Evolutionary conservation across 2,888 invertebrate species (phyloP).

Genomic region (Mesochorus sp.): DNA sequence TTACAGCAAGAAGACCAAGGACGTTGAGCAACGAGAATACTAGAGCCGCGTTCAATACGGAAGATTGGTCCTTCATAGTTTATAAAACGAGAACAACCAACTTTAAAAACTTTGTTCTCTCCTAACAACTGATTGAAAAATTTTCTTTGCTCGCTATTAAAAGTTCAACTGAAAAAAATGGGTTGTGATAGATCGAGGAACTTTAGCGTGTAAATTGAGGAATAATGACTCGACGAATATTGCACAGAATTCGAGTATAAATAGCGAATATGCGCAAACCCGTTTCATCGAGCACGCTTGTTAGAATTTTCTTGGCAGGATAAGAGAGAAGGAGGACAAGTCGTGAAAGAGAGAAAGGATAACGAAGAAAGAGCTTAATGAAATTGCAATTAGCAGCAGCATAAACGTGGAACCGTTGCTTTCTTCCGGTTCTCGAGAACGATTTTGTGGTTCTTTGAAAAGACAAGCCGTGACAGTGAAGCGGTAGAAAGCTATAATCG

Average conservation of each 20-base stretch:
- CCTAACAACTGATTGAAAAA: slow-evolving; percentile 42
- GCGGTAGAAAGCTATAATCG: background rate
- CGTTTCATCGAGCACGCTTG: background rate
- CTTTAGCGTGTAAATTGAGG: slow-evolving; percentile 32
- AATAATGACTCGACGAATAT: slow-evolving; percentile 44
- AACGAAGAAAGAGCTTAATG: slow-evolving; percentile 71
- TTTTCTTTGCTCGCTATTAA: slow-evolving; percentile 40
- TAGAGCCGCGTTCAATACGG: background rate
- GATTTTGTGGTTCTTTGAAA: slow-evolving; percentile 68
- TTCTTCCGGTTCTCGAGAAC: slow-evolving; percentile 45
- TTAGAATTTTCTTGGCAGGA: background rate
- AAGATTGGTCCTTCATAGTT: slow-evolving; percentile 40
- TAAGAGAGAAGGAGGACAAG: background rate
- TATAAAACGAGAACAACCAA: slow-evolving; percentile 27
- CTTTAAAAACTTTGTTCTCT: slow-evolving; percentile 21
- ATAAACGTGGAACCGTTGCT: slow-evolving; percentile 50
- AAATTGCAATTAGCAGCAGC: slow-evolving; percentile 72
- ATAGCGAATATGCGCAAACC: background rate
- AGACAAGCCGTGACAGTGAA: slow-evolving; percentile 63
- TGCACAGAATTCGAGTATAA: slow-evolving; percentile 11
- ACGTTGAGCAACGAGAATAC: slow-evolving; percentile 12
- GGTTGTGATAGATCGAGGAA: background rate
- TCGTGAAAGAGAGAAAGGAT: slow-evolving; percentile 11
- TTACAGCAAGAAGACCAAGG: background rate
- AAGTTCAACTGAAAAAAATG: slow-evolving; percentile 15